Evolutionary conservation across 2,113 vertebrate species (phyloP).

Genomic region (Willisornis vidua): DNA sequence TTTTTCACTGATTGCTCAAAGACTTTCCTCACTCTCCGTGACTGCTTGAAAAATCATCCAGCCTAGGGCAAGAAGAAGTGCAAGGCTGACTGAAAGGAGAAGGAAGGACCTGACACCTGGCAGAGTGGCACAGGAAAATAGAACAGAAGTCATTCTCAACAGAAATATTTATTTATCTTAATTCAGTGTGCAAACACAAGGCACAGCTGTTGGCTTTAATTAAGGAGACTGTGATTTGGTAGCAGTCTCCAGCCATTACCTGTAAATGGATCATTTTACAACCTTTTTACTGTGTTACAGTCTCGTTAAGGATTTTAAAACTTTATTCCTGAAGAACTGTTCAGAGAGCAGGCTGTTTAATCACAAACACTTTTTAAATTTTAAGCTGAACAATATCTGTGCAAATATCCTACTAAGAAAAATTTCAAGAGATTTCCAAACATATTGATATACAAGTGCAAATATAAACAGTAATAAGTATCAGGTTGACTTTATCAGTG

Average conservation of each 20-base stretch:
- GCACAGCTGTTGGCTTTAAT: background rate
- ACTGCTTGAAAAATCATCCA: background rate
- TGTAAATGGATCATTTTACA: background rate
- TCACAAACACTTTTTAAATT: background rate
- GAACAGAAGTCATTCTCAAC: background rate
- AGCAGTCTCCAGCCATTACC: background rate
- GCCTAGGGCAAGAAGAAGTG: background rate
- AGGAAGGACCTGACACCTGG: background rate
- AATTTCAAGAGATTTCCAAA: background rate
- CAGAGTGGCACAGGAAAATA: background rate
- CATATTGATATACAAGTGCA: background rate
- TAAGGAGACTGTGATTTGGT: background rate
- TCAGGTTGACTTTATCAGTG: background rate
- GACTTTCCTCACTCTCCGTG: accelerated
- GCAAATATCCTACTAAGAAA: background rate
- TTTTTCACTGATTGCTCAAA: background rate
- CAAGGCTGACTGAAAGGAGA: background rate
- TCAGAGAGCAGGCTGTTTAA: background rate
- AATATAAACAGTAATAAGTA: background rate
- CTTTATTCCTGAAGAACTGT: background rate
- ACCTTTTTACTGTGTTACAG: background rate
- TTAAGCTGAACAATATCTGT: background rate
- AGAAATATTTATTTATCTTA: conserved; percentile 3
- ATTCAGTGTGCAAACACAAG: background rate
- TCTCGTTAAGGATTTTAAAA: background rate